Evolutionary conservation across 2,113 vertebrate genomes (phyloP), one percentile per base, ranked within the genome.

Genomic region (Craseonycteris thonglongyai): DNA sequence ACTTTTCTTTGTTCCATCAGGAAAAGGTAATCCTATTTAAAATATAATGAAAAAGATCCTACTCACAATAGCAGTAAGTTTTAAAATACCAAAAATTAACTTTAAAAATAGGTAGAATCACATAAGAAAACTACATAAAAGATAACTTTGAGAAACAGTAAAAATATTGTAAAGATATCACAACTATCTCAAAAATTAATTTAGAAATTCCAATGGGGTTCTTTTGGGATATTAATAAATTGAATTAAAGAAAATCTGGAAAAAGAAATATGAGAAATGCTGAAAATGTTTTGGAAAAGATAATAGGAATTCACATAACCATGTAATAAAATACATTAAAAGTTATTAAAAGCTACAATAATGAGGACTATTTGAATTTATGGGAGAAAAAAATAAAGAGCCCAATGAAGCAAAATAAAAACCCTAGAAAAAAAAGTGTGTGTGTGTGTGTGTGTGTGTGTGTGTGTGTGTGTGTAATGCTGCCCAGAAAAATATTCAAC

Each of bases 61-160:
- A 85, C 65, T 76, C 63, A 40, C 49, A 94, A 47, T 19, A 92
- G 16, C 24, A 88, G 58, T 69, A 93, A 76, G 15, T 65, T 91
- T 56, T 66, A 78, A 95, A 91, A 89, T 65, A 88, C 14, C 19
- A 88, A 93, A 96, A 63, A n/a, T 56, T 42, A 66, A 88, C 40
- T 85, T 81, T n/a, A 61, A 83, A 94, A n/a, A 90, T 3, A 51
- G 66, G 38, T 45, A 82, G 66, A 92, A 90, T 5, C n/a, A 82
- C 4, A 58, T 28, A 86, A 84, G 58, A 93, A 90, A 95, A 74
- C 76, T 72, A 87, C 42, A 61, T 69, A 90, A 87, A 86, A 94
- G 65, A 92, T 72, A 24, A 81, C 28, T 65, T 86, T 24, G 65
- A 89, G 26, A 95, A 92, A 42, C 59, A 2, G 51, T 56, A 15